Base-by-base conservation (phyloP, 2,113 vertebrate genomes). In the Tachysurus vachellii region DNA sequence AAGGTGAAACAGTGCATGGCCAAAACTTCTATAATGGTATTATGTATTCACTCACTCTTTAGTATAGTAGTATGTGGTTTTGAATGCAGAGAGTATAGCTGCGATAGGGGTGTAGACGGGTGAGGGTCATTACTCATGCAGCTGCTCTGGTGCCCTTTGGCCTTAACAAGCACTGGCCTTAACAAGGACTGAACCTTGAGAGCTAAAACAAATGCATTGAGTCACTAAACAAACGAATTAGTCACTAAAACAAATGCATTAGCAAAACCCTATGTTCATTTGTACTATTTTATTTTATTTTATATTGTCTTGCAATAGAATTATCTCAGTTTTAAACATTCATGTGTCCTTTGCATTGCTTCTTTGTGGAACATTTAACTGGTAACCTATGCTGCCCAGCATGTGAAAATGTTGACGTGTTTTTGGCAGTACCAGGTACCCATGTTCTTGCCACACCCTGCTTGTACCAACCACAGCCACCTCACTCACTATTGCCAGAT, bases 141-240 rank as follows among this genome's bases (percentile, higher is more conserved):
- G 89, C 85, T 87, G 85, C 50, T 90, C 75, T 84, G 59, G 59
- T 86, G 64, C 77, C 75, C 50, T 70, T 85, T 77, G 76, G 70
- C 82, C 76, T 86, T 86, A 79, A 68, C 31, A 56, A 85, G 75
- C 77, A 87, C 50, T 50, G 50, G 81, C 80, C 64, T 62, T 80
- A 36, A 36, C 76, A 50, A 82, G 77, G 12, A 36, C 79, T 77
- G 57, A 85, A 54, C 77, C 14, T 70, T 82, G 19, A 11, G 71
- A 17, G 79, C 83, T 83, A 64, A 80, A 86, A 53, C 66, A 82
- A 53, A 64, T 11, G 68, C 14, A 82, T 82, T 0, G 47, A 50
- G 8, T 50, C 8, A 50, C 47, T 50, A 50, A 50, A 50, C 47
- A 50, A 50, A 50, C 8, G 47, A 5, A 50, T 50, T 36, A 36